Evolutionary conservation across 2,797 vertebrate species (phyloP).

Genomic region (Artibeus jamaicensis): DNA sequence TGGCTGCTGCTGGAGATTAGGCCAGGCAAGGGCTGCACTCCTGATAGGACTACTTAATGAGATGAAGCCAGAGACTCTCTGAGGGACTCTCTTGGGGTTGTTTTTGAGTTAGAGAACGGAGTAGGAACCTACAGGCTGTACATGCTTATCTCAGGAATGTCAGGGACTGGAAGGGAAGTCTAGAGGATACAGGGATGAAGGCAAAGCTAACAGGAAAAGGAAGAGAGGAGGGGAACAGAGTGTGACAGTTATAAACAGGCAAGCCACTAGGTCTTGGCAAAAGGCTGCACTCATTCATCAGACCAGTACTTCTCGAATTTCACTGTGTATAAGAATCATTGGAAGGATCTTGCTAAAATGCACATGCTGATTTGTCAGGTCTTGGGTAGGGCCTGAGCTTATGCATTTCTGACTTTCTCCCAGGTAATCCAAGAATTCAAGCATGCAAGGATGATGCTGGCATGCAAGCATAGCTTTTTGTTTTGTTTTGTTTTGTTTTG

Average conservation of each 20-base stretch:
- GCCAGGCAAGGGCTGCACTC: not conserved
- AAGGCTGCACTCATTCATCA: not conserved
- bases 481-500: too few relatives aligned
- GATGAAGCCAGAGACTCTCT: not conserved
- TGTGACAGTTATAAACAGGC: constrained; percentile 21
- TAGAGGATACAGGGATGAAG: not conserved
- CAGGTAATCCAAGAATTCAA: not conserved
- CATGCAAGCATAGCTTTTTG: not conserved
- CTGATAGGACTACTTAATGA: constrained; percentile 1
- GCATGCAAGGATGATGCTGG: not conserved
- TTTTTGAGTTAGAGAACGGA: constrained; percentile 24
- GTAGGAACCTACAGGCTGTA: constrained; percentile 8
- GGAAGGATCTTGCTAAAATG: not conserved
- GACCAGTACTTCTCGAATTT: not conserved
- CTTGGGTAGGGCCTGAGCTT: not conserved
- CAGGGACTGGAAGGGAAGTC: constrained; percentile 31
- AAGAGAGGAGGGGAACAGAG: not conserved
- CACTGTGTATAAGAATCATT: not conserved
- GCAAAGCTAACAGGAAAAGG: constrained; percentile 22
- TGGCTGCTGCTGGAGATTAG: not conserved
- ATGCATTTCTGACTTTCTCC: not conserved
- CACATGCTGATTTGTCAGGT: not conserved
- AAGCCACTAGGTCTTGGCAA: not conserved
- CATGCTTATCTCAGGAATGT: constrained; percentile 59
- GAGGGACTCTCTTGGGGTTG: not conserved